Evolutionary conservation across 2,888 invertebrate species (phyloP), one percentile per base, ranked within the genome.

Genomic region (Opisthograptis luteolata): DNA sequence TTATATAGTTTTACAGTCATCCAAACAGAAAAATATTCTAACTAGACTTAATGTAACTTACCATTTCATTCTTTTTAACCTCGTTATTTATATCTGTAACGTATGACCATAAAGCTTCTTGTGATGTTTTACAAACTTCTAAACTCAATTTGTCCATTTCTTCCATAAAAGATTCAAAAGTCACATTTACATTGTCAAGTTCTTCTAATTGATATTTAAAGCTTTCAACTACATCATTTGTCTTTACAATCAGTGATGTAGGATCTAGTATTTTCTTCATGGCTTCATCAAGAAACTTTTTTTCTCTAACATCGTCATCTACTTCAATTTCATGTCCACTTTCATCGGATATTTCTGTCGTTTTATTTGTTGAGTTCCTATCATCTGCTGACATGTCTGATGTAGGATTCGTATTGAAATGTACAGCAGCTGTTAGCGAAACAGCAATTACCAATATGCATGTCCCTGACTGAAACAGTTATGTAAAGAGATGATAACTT

Each of bases 331-430:
- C 88, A 50, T 83, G 84, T 1, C 85, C 80, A 31, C 87, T 85
- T 70, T 86, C 86, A 39, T 87, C 85, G 0, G 85, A 87, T 32
- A 68, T 64, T 2, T 87, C 85, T 9, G 46, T n/a, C n/a, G 84
- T 85, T 70, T 71, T 87, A 54, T 85, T 81, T 47, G 40, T 65
- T 19, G 64, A 30, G 46, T 62, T 76, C 62, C 75, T 87, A 12
- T 87, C 88, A 56, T 89, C 89, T 22, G 78, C 68, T 42, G 87
- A 87, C 64, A 88, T 86, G 55, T 87, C 89, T 58, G 89, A 89
- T 7, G 79, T 79, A 5, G 87, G 84, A 60, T 81, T 86, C 24
- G 67, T 65, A 46, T 70, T 71, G 63, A 74, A 83, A 48, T 84
- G 80, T 14, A 87, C 73, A 34, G 79, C 77, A 22, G 60, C 58